These are phyloP conservation scores for Ophion ellenae DNA, from an alignment of 2,888 invertebrate genomes.

Conservation along the genomic window DNA sequence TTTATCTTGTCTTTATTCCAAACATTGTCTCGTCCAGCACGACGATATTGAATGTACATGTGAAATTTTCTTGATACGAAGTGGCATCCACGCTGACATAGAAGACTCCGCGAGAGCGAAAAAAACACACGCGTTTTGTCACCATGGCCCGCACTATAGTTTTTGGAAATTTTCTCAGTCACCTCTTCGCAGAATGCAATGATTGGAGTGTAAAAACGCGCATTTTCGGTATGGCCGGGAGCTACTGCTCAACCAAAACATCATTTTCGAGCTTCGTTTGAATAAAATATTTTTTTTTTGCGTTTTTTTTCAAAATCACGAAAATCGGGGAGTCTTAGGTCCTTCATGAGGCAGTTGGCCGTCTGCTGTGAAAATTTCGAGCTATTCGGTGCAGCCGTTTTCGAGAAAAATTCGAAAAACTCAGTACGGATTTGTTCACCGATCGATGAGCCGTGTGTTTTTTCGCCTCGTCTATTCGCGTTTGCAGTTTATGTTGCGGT, in stretches of 20 bases:
- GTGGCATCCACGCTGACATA: not conserved
- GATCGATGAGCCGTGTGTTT: constrained; percentile 24
- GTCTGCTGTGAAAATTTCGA: not conserved
- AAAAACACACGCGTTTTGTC: too few relatives aligned
- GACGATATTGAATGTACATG: not conserved
- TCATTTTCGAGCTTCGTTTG: not conserved
- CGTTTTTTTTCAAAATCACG: not conserved
- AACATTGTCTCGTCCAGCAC: not conserved
- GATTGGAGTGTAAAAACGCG: not conserved
- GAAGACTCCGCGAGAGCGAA: not conserved
- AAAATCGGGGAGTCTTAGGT: not conserved
- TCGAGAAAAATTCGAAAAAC: not conserved
- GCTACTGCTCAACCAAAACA: not conserved
- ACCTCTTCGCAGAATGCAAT: not conserved
- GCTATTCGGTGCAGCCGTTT: not conserved
- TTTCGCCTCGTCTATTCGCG: constrained; percentile 5
- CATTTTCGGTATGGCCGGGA: not conserved
- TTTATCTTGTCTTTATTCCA: not conserved
- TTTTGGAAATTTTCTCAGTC: not conserved
- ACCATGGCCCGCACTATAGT: not conserved
- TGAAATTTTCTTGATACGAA: not conserved
- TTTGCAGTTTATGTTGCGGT: not conserved
- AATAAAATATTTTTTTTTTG: not conserved
- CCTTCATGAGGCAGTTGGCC: not conserved
- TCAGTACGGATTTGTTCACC: not conserved